These are phyloP conservation scores for Drosophila bocqueti DNA, from an alignment of 1,140 invertebrate genomes.

Conservation along the genomic window DNA sequence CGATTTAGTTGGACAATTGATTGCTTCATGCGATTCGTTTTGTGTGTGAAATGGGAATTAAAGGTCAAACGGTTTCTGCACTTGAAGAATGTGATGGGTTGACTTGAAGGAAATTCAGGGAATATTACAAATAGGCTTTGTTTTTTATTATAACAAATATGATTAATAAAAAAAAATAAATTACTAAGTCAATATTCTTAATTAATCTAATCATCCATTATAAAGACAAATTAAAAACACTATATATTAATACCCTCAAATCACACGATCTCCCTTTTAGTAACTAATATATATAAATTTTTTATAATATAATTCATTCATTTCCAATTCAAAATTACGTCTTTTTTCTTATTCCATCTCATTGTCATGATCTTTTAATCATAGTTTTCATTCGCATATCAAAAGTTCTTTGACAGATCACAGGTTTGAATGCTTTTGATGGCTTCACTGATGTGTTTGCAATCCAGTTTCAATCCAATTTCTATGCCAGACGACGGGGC, in stretches of 20 bases:
- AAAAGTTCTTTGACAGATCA: slow-evolving; percentile 49
- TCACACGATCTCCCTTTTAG: no score
- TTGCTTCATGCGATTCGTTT: slow-evolving; percentile 45
- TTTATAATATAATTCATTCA: neutral
- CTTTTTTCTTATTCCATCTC: slow-evolving; percentile 8
- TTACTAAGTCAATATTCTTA: no score
- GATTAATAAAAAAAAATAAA: no score
- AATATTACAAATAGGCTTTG: no score
- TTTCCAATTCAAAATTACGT: neutral
- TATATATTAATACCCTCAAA: no score
- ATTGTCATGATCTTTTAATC: slow-evolving; percentile 44
- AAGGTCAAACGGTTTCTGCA: slow-evolving; percentile 18
- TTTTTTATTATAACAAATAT: no score
- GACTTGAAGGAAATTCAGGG: no score
- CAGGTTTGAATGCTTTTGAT: slow-evolving; percentile 46
- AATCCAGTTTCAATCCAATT: slow-evolving; percentile 46
- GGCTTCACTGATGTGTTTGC: slow-evolving; percentile 30
- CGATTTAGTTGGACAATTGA: slow-evolving; percentile 41
- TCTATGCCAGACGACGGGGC: slow-evolving; percentile 26
- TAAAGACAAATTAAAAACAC: no score
- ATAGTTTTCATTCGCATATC: slow-evolving; percentile 37
- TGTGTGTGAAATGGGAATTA: slow-evolving; percentile 7
- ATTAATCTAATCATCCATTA: no score
- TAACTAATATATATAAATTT: neutral
- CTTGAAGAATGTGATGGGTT: neutral